A percentile compares a stretch with the other conserved stretches of the same genome.
Conservation (phyloP, 2,888 invertebrate genomes). For the Polia nebulosa region DNA sequence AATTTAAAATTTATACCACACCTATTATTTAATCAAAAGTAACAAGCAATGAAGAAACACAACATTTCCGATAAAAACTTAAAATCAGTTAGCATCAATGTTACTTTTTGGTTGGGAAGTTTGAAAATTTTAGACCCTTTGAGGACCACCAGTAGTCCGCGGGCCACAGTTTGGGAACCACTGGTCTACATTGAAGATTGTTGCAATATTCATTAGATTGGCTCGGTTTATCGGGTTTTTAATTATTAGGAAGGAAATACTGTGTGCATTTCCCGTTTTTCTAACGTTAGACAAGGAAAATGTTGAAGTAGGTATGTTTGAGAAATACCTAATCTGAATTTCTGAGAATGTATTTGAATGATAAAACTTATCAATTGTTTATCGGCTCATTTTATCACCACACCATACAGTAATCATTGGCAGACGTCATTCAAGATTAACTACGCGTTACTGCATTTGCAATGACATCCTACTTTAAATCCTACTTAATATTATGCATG, state of each 20-base stretch:
- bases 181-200: slow-evolving; percentile 9
- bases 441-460: not conserved
- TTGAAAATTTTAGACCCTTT: too few species aligned
- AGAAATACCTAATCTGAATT: not conserved
- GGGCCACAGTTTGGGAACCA: too few species aligned
- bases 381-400: slow-evolving; percentile 10
- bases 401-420: not conserved
- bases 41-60: too few species aligned
- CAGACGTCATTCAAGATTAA: slow-evolving; percentile 23
- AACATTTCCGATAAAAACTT: too few species aligned
- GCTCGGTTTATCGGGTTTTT: not conserved
- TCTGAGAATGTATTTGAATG: slow-evolving; percentile 32
- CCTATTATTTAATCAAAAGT: too few species aligned
- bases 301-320: not conserved
- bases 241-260: slow-evolving; percentile 12
- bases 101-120: too few species aligned
- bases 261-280: not conserved
- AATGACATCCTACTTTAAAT: too few species aligned
- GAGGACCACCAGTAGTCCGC: too few species aligned
- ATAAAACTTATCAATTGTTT: slow-evolving; percentile 19
- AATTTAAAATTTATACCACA: too few species aligned
- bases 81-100: too few species aligned
- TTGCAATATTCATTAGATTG: slow-evolving; percentile 40
- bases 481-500: too few species aligned
- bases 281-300: slow-evolving; percentile 22